Percentiles rank a stretch among this genome's conserved stretches.
Evolutionary conservation across 2,797 vertebrate genomes (phyloP).

Genomic region (Triplophysa yarkandensis): DNA sequence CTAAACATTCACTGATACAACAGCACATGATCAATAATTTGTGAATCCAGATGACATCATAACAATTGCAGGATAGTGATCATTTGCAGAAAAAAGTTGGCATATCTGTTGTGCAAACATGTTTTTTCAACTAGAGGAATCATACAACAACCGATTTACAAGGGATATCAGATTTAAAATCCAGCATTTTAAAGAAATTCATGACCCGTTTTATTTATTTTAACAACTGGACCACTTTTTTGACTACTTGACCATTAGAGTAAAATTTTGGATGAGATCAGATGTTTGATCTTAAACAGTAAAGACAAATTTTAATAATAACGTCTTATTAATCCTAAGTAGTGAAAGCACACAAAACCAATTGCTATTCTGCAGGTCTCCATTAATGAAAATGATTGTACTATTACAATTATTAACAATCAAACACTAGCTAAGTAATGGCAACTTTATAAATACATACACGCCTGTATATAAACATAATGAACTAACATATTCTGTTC

Average conservation of each 20-base stretch:
- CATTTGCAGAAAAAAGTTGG: neutral
- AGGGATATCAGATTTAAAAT: neutral
- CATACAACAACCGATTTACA: neutral
- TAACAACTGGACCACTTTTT: slow-evolving; percentile 23
- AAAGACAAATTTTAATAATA: slow-evolving; percentile 47
- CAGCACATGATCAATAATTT: neutral
- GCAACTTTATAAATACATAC: slow-evolving; percentile 28
- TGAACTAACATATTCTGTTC: slow-evolving; percentile 19
- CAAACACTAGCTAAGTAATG: slow-evolving; percentile 46
- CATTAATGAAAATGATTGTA: slow-evolving; percentile 35
- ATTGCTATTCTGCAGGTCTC: slow-evolving; percentile 22
- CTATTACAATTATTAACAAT: slow-evolving; percentile 45
- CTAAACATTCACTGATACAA: slow-evolving; percentile 1
- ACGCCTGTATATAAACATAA: slow-evolving; percentile 32
- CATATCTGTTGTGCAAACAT: neutral
- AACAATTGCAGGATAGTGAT: neutral
- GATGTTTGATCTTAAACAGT: slow-evolving; percentile 9
- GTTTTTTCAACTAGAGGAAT: neutral
- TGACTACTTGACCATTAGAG: slow-evolving; percentile 30
- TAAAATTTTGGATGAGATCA: slow-evolving; percentile 9
- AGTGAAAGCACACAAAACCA: slow-evolving; percentile 38
- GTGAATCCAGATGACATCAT: neutral
- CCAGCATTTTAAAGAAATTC: slow-evolving; percentile 12
- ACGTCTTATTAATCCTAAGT: slow-evolving; percentile 42
- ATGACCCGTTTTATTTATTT: slow-evolving; percentile 32